Evolutionary conservation across 2,113 vertebrate species (phyloP).

Genomic region (Struthio camelus): DNA sequence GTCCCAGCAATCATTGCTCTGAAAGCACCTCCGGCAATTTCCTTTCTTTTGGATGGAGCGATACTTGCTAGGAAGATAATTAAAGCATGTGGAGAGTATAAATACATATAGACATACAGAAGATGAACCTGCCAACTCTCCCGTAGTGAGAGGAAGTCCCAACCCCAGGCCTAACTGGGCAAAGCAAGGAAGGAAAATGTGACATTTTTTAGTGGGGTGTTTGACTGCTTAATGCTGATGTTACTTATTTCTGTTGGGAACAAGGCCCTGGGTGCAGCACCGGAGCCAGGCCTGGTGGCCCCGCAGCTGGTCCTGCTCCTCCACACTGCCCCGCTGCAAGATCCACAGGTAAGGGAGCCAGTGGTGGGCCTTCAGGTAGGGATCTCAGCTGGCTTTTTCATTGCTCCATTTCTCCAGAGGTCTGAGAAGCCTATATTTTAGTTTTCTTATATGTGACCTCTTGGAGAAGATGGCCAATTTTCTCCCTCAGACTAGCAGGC

Average conservation of each 20-base stretch:
- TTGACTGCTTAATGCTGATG: not conserved
- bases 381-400: rapidly evolving
- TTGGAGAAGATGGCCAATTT: not conserved
- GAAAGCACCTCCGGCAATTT: conserved; percentile 78
- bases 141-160: not conserved
- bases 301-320: rapidly evolving
- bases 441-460: not conserved
- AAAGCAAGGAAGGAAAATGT: not conserved
- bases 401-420: not conserved
- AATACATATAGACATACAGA: not conserved
- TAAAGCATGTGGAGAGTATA: not conserved
- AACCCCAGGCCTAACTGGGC: not conserved
- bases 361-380: not conserved
- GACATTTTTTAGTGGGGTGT: not conserved
- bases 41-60: conserved; percentile 80
- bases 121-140: not conserved
- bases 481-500: not conserved
- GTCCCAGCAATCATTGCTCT: conserved; percentile 85
- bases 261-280: rapidly evolving
- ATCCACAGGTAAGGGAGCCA: not conserved
- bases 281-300: not conserved
- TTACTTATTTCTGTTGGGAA: not conserved
- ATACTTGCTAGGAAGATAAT: conserved; percentile 74
- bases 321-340: not conserved
- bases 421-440: not conserved